Evolutionary conservation across 2,888 invertebrate species (phyloP).

Genomic region (Diarsia rubi): DNA sequence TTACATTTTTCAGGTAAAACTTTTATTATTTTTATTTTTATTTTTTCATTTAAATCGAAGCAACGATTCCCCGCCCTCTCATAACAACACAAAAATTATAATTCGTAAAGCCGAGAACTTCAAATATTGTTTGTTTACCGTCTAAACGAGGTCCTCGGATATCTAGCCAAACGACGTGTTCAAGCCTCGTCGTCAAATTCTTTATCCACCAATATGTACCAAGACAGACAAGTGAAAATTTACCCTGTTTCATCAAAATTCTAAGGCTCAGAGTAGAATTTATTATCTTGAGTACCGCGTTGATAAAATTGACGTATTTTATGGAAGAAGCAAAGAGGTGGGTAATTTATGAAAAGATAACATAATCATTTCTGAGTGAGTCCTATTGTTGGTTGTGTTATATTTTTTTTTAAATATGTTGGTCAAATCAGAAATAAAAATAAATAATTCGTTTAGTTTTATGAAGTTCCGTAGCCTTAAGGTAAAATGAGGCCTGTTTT

Average conservation of each 20-base stretch:
- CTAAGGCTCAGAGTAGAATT: constrained; percentile 53
- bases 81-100: constrained; percentile 5
- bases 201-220: constrained; percentile 63
- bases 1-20: neutral
- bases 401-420: constrained; percentile 9
- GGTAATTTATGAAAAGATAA: constrained; percentile 20
- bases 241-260: constrained; percentile 63
- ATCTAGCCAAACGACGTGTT: constrained; percentile 53
- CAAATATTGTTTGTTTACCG: constrained; percentile 52
- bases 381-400: constrained; percentile 2
- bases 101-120: neutral
- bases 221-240: constrained; percentile 61
- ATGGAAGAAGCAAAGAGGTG: constrained; percentile 22
- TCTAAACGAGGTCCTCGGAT: constrained; percentile 52
- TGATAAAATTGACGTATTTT: constrained; percentile 48
- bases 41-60: neutral
- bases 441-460: constrained; percentile 4
- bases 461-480: neutral
- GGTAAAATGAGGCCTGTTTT: neutral
- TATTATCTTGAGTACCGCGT: constrained; percentile 46
- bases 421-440: constrained; percentile 4
- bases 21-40: neutral
- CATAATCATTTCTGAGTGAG: constrained; percentile 5
- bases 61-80: neutral
- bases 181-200: constrained; percentile 59